Evolutionary conservation across 2,888 invertebrate species (phyloP), one percentile per base, ranked within the genome.

Genomic region (Leuctra nigra): DNA sequence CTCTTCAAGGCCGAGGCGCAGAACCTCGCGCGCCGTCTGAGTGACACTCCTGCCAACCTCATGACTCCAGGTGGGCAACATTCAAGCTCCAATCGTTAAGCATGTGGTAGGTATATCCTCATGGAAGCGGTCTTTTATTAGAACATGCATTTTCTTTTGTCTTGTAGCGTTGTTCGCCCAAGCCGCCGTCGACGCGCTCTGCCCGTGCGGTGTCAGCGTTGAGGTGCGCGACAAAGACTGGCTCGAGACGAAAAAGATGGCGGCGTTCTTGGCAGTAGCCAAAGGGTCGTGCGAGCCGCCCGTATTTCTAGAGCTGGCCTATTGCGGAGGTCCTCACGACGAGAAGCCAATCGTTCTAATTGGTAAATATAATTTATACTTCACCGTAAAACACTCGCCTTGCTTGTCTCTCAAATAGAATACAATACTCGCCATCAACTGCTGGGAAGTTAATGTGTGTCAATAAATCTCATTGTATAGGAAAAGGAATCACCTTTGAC

Each of bases 221-320:
- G 57, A 61, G 36, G 63, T 63, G 4, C 75, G 75, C 63, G 84
- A 85, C 65, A 75, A 77, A 56, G 74, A 74, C 56, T 87, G 87
- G 87, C 76, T 82, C 36, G 75, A 77, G 65, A 68, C 75, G 7
- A 79, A 80, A 69, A 77, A 79, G 64, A 83, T 87, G 83, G 75
- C 75, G 36, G 75, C 80, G 0, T 82, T 82, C 65, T 69, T 87
- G 61, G 76, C 83, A n/a, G 86, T 86, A 14, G 77, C 86, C 3
- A 72, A 77, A 48, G 87, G 87, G 47, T 83, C 86, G 4, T 80
- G 77, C 64, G 80, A 81, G 66, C 77, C 80, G 44, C 85, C 86
- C 1, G 68, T 80, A 50, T 77, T 87, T 63, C 70, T 87, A 24
- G 84, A 87, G 70, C 75, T 83, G 61, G 66, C 67, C 13, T 86